A percentile compares a stretch with the other conserved stretches of the same genome.
These are phyloP conservation scores for Molossus molossus DNA, from an alignment of 2,797 vertebrate species.

Conservation along the genomic window DNA sequence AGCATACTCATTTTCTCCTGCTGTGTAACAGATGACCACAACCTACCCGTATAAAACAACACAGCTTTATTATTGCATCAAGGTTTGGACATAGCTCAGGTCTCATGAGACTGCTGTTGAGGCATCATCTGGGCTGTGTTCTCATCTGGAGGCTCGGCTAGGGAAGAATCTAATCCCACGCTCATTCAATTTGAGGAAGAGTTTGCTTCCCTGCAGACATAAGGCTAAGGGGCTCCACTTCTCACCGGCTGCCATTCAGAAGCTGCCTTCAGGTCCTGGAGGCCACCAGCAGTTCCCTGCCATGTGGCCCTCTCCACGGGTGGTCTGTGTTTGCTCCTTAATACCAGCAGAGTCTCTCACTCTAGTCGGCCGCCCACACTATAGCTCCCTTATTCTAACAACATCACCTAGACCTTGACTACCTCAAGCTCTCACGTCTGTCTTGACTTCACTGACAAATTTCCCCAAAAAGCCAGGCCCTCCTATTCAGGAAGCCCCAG, in stretches of 20 bases:
- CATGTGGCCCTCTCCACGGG: background rate
- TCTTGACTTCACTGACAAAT: background rate
- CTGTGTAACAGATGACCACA: background rate
- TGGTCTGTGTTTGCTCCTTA: background rate
- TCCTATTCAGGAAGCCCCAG: background rate
- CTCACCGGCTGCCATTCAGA: background rate
- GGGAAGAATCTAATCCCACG: background rate
- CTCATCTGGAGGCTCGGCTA: background rate
- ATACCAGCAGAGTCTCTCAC: background rate
- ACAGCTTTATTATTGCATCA: background rate
- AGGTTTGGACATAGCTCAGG: background rate
- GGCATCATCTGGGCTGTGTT: too few relatives aligned
- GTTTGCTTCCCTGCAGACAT: background rate
- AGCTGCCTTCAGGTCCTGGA: background rate
- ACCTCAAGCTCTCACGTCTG: background rate
- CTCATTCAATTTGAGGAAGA: background rate
- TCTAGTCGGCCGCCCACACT: background rate
- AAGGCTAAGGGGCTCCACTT: background rate
- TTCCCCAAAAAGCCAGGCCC: background rate
- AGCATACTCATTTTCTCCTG: background rate
- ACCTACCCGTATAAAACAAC: background rate
- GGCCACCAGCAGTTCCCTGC: background rate
- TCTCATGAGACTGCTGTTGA: background rate
- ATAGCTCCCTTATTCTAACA: background rate
- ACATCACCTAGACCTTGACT: background rate